These are phyloP conservation scores for Telmatherina bonti DNA, from an alignment of 2,797 vertebrate genomes.

Conservation along the genomic window DNA sequence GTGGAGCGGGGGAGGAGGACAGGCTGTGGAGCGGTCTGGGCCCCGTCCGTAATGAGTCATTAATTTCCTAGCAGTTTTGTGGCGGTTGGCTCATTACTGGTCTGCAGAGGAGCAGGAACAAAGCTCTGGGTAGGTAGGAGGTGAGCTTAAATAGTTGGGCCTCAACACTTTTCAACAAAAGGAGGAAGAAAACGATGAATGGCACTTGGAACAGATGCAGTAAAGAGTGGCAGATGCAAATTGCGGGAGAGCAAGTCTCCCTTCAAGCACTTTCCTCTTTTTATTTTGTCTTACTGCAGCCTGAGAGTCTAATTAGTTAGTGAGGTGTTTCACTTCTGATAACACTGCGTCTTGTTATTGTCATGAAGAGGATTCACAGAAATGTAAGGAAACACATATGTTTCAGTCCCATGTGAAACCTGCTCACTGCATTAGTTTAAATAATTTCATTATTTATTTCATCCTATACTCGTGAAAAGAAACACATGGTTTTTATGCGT, in stretches of 20 bases:
- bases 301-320: slow-evolving; percentile 82
- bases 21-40: slow-evolving; percentile 90
- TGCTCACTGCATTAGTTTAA: slow-evolving; percentile 58
- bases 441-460: slow-evolving; percentile 64
- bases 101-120: slow-evolving; percentile 93
- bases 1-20: slow-evolving; percentile 75
- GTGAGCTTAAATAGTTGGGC: slow-evolving; percentile 96
- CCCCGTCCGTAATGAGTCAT: slow-evolving; percentile 96
- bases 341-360: slow-evolving; percentile 74
- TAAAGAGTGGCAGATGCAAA: slow-evolving; percentile 90
- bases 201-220: slow-evolving; percentile 93
- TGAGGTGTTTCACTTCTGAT: slow-evolving; percentile 81
- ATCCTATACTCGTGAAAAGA: slow-evolving; percentile 52
- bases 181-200: slow-evolving; percentile 85
- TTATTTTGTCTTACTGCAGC: slow-evolving; percentile 79
- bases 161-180: slow-evolving; percentile 87
- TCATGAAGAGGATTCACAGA: slow-evolving; percentile 67
- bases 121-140: slow-evolving; percentile 95
- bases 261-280: slow-evolving; percentile 82
- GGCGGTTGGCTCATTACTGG: slow-evolving; percentile 97
- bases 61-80: slow-evolving; percentile 98
- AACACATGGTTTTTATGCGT: slow-evolving; percentile 29
- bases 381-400: slow-evolving; percentile 67
- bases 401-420: slow-evolving; percentile 66
- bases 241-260: slow-evolving; percentile 77